Evolutionary conservation across 2,113 vertebrate genomes (phyloP).

Genomic region (Chiloscyllium plagiosum): DNA sequence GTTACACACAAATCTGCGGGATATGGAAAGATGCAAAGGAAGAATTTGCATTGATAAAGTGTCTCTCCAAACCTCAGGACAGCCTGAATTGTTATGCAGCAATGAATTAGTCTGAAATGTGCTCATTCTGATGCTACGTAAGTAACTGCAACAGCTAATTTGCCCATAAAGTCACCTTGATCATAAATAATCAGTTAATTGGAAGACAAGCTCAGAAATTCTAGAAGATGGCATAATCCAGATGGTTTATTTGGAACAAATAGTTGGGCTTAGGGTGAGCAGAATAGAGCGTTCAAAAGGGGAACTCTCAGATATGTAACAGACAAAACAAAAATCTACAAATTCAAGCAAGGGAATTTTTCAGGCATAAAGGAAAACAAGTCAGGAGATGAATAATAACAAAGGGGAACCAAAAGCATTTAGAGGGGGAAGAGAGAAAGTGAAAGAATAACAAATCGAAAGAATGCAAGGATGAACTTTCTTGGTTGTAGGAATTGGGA

Average conservation of each 20-base stretch:
- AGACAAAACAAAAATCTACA: not conserved
- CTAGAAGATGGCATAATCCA: not conserved
- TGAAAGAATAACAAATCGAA: not conserved
- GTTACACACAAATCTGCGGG: not conserved
- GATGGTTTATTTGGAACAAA: not conserved
- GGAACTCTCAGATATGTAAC: not conserved
- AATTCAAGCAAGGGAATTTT: not conserved
- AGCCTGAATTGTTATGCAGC: not conserved
- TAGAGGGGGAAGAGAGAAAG: not conserved
- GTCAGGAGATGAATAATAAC: not conserved
- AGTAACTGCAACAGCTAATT: not conserved
- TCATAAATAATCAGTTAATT: not conserved
- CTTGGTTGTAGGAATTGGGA: not conserved
- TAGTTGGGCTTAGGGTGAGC: not conserved
- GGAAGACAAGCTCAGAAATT: not conserved
- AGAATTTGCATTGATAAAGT: not conserved
- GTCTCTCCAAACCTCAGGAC: not conserved
- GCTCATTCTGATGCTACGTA: not conserved
- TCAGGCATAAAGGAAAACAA: not conserved
- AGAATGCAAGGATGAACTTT: not conserved
- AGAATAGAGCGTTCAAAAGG: not conserved
- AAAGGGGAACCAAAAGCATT: not conserved
- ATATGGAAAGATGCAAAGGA: not conserved
- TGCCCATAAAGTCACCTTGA: not conserved
- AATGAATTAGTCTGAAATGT: not conserved